Evolutionary conservation across 2,113 vertebrate genomes (phyloP), one percentile per base, ranked within the genome.

Genomic region (Phalacrocorax pelagicus): DNA sequence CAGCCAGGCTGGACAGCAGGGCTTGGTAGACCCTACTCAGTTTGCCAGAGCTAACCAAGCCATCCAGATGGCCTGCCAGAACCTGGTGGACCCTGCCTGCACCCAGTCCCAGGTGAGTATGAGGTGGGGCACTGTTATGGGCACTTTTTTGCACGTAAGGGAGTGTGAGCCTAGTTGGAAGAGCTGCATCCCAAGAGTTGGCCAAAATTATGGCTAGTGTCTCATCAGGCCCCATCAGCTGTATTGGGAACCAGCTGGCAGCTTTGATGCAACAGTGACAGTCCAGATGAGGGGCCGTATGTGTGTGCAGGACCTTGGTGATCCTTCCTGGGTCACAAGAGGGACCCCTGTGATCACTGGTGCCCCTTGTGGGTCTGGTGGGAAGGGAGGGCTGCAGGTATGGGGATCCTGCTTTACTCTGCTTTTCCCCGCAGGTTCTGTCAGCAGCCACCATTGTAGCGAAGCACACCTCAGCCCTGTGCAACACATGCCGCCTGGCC

Each of bases 381-480:
- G 22, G 30, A 67, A n/a, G 12, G 26, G 22, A 75, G 29, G 72
- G 4, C 17, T 74, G n/a, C 3, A 7, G 36, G 21, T 15, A 18
- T 38, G 27, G 27, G 5, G 0, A 24, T 62, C 38, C 30, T 71
- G 34, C 83, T 55, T 65, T 59, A 81, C 13, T 27, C 2, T 65
- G 12, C 84, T 73, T 58, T 79, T 83, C 30, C 55, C 61, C 12
- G 10, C 90, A 99, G 99, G 99, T 99, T 67, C 98, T 99, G 44
- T 99, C 99, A 23, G 99, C 99, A 54, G 99, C 99, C 89, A 99
- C 99, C 75, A 99, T 99, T 0, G 99, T 99, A 63, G 99, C 99
- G 38, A 99, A 99, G 91, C 99, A 99, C 98, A 99, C 99, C 1
- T 99, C 99, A 0, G 99, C 99, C 0, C 97, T 99, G 63, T 99